Percentiles rank a stretch among this genome's conserved stretches.
These are phyloP conservation scores for Dexiosoma caninum DNA, from an alignment of 2,888 invertebrate species.

Conservation along the genomic window DNA sequence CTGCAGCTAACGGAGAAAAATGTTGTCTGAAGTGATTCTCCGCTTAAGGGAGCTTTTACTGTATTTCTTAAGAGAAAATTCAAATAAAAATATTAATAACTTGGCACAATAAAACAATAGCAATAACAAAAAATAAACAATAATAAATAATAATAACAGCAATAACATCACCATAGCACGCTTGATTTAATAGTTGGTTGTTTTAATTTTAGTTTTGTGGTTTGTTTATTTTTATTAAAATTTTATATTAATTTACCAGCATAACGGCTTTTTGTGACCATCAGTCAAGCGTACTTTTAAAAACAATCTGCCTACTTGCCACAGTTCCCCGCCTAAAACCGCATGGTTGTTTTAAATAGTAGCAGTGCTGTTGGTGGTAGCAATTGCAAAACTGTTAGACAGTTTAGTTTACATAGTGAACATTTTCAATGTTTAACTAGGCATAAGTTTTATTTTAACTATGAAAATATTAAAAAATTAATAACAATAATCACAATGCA, in stretches of 20 bases:
- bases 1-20: too few species aligned
- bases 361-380: not conserved
- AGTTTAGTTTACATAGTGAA: conserved; percentile 40
- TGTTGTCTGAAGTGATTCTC: too few species aligned
- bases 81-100: conserved; percentile 3
- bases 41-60: too few species aligned
- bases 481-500: conserved; percentile 9
- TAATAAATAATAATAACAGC: not conserved
- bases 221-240: conserved; percentile 32
- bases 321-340: conserved; percentile 19
- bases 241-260: conserved; percentile 43
- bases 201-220: conserved; percentile 54
- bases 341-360: conserved; percentile 40
- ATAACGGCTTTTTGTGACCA: conserved; percentile 64
- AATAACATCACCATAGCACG: conserved; percentile 31
- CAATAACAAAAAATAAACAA: not conserved
- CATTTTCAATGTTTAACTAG: conserved; percentile 54
- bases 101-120: conserved; percentile 34
- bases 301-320: conserved; percentile 18
- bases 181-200: conserved; percentile 67
- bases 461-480: not conserved
- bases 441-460: conserved; percentile 45
- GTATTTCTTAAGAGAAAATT: too few species aligned
- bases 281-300: conserved; percentile 60
- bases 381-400: conserved; percentile 46